These are phyloP conservation scores for Drosophila peninsularis DNA, from an alignment of 2,888 invertebrate genomes.

Conservation along the genomic window DNA sequence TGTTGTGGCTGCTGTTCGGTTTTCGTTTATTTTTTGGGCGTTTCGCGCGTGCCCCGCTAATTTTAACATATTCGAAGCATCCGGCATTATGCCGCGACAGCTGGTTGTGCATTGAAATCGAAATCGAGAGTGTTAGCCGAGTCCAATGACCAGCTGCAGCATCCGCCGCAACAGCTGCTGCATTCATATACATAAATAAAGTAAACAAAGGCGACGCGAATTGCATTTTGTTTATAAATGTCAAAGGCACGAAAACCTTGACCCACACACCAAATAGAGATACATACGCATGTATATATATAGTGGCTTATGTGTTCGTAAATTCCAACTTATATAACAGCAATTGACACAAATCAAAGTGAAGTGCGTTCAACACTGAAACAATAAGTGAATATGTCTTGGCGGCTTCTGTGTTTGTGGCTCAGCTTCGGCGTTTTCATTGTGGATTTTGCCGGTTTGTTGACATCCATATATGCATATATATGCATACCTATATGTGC, in stretches of 20 bases:
- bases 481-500: neutral
- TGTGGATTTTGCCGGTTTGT: slow-evolving; percentile 78
- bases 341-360: slow-evolving; percentile 25
- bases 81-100: slow-evolving; percentile 71
- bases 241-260: slow-evolving; percentile 54
- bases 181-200: slow-evolving; percentile 13
- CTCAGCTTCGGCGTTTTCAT: slow-evolving; percentile 55
- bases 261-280: slow-evolving; percentile 42
- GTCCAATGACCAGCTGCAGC: slow-evolving; percentile 72
- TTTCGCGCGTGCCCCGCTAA: slow-evolving; percentile 50
- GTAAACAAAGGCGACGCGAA: slow-evolving; percentile 26
- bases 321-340: slow-evolving; percentile 25
- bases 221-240: slow-evolving; percentile 19
- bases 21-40: slow-evolving; percentile 29
- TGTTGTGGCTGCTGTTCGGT: neutral
- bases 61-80: slow-evolving; percentile 40
- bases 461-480: neutral
- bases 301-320: no score
- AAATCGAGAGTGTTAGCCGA: slow-evolving; percentile 65
- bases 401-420: slow-evolving; percentile 28
- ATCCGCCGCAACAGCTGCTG: slow-evolving; percentile 19
- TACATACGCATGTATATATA: neutral
- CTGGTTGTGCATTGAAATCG: slow-evolving; percentile 45
- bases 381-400: slow-evolving; percentile 34
- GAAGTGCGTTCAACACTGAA: slow-evolving; percentile 12